Base-by-base conservation (phyloP, 2,888 invertebrate genomes). In the Sericinus montela region DNA sequence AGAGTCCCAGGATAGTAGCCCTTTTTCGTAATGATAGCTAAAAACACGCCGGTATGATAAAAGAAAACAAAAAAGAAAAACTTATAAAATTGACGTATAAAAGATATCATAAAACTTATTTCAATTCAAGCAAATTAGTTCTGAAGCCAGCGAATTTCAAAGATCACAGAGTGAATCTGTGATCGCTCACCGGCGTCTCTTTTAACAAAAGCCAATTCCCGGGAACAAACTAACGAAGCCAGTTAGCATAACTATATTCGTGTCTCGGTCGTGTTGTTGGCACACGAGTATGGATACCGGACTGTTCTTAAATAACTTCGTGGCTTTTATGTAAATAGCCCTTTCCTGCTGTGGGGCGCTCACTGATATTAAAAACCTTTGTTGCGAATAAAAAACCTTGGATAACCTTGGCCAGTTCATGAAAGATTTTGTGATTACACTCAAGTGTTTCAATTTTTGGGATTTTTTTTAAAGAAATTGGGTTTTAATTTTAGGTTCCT, bases 221-320 rank as follows among this genome's bases (percentile, higher is more conserved):
- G 70, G 77, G 79, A 81, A 85, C 84, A 78, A 83, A 80, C 84
- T 87, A 87, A 87, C 86, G 87, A 87, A 82, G 82, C 69, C 83
- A 77, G 84, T 85, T 87, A 80, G 81, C 80, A 80, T 86, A 86
- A 86, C 83, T 84, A 86, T 85, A 86, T 87, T 86, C 86, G 71
- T 75, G 69, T 67, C 62, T 62, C 65, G 59, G 59, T 63, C 69
- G 67, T 67, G 65, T 67, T 59, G 63, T 57, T 59, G 56, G 53
- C 62, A 71, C 71, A 69, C 70, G 65, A 68, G 57, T 66, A 56
- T 69, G 69, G 75, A 69, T 67, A 69, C 64, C 59, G 71, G 75
- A 74, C 77, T 78, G 76, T 79, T 81, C 74, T 80, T 80, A 79
- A 78, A 80, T 79, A 78, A 80, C 66, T 63, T 67, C 79, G 73